These are phyloP conservation scores for Dolichallabes microphthalmus DNA, from an alignment of 2,113 vertebrate species.

Conservation along the genomic window DNA sequence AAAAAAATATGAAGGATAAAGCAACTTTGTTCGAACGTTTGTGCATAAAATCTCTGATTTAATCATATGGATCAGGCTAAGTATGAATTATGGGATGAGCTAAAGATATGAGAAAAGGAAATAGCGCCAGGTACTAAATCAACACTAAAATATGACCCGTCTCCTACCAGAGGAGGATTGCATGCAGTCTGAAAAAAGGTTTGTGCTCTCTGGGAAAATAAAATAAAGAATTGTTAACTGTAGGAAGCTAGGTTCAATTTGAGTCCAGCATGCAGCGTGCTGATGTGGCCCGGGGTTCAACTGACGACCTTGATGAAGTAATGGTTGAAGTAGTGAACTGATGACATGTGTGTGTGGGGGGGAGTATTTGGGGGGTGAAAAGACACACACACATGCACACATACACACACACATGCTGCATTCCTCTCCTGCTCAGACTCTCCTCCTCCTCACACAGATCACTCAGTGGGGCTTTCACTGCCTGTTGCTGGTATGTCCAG, in stretches of 20 bases:
- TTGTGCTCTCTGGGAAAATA: background rate
- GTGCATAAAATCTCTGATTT: conserved; percentile 4
- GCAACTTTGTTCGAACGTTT: background rate
- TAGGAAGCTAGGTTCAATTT: background rate
- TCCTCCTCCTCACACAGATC: conserved; percentile 32
- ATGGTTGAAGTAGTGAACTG: conserved; percentile 43
- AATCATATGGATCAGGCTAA: conserved; percentile 17
- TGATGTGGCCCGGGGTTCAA: conserved; percentile 13
- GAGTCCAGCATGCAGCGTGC: background rate
- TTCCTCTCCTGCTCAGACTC: conserved; percentile 44
- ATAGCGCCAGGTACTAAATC: background rate
- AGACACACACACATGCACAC: background rate
- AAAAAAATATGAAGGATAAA: conserved; percentile 3
- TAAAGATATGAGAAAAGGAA: background rate
- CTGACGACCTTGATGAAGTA: conserved; percentile 23
- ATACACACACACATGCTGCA: conserved; percentile 19
- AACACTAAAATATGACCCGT: conserved; percentile 20
- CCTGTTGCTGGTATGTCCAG: conserved; percentile 12
- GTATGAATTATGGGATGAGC: background rate
- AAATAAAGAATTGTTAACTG: conserved; percentile 12
- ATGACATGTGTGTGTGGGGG: conserved; percentile 35
- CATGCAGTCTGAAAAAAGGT: background rate
- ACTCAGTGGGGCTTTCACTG: conserved; percentile 30
- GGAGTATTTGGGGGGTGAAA: conserved; percentile 33
- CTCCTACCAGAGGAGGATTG: background rate